Evolutionary conservation across 2,888 invertebrate genomes (phyloP).

Genomic region (Ametastegia equiseti): DNA sequence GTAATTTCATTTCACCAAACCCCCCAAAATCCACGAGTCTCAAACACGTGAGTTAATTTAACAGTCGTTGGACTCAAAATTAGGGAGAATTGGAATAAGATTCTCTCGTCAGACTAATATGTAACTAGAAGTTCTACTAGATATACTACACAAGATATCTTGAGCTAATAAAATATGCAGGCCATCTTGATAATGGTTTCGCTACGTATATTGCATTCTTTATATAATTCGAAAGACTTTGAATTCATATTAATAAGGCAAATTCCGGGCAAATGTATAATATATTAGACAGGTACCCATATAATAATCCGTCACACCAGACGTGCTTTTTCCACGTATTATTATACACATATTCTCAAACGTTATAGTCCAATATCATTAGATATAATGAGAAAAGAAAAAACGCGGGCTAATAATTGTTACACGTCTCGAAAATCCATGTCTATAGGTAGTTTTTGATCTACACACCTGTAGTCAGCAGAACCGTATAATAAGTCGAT

Average conservation of each 20-base stretch:
- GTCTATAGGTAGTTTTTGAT: too few species aligned
- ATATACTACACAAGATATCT: background rate
- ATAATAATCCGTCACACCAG: background rate
- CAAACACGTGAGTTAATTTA: background rate
- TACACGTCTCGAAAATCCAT: background rate
- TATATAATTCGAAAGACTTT: background rate
- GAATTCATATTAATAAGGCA: background rate
- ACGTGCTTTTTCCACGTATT: background rate
- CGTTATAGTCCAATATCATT: background rate
- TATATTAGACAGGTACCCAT: background rate
- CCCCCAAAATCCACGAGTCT: background rate
- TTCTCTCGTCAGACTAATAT: background rate
- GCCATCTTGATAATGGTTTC: background rate
- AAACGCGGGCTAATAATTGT: too few species aligned
- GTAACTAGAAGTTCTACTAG: too few species aligned
- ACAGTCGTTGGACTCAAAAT: background rate
- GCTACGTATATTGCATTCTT: background rate
- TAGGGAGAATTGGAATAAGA: background rate
- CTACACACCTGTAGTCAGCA: too few species aligned
- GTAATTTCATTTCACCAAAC: too few species aligned
- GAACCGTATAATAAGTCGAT: too few species aligned
- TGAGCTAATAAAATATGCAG: background rate
- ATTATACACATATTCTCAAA: background rate
- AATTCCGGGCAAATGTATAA: background rate
- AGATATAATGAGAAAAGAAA: background rate